A percentile compares a stretch with the other conserved stretches of the same genome.
These are phyloP conservation scores for Pseudococcus jackbeardsleyi DNA, from an alignment of 2,888 invertebrate species.

Conservation along the genomic window DNA sequence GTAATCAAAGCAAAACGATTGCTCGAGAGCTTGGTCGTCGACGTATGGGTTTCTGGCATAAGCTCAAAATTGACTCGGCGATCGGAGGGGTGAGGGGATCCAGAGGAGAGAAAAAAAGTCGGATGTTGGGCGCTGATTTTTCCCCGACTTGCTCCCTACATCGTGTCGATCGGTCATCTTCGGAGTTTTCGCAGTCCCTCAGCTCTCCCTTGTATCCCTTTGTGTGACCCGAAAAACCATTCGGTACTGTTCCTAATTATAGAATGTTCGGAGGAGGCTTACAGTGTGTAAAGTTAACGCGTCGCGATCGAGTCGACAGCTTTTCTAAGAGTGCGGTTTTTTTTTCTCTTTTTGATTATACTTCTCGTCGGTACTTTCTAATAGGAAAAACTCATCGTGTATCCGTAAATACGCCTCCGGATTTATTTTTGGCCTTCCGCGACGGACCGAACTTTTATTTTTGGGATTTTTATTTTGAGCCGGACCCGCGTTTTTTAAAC, in stretches of 20 bases:
- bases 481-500: conserved; percentile 39
- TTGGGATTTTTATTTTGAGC: conserved; percentile 61
- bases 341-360: not conserved
- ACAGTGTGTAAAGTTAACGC: conserved; percentile 62
- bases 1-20: not conserved
- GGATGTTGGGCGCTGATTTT: conserved; percentile 49
- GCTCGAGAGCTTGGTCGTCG: not conserved
- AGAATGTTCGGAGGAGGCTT: conserved; percentile 53
- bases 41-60: conserved; percentile 19
- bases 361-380: not conserved
- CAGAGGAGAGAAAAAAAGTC: not conserved
- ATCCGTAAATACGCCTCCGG: conserved; percentile 59
- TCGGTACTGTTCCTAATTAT: conserved; percentile 64
- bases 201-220: conserved; percentile 44
- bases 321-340: conserved; percentile 24
- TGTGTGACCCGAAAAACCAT: conserved; percentile 51
- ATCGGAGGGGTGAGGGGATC: not conserved
- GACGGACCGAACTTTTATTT: conserved; percentile 61
- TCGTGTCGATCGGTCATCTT: conserved; percentile 60
- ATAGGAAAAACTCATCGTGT: conserved; percentile 22
- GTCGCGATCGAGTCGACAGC: conserved; percentile 60
- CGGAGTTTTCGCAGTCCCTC: conserved; percentile 57
- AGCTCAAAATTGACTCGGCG: not conserved
- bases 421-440: conserved; percentile 64
- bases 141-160: not conserved